phyloP scores from a whole-genome alignment of 2,797 vertebrate genomes.

The Champsocephalus esox region DNA sequence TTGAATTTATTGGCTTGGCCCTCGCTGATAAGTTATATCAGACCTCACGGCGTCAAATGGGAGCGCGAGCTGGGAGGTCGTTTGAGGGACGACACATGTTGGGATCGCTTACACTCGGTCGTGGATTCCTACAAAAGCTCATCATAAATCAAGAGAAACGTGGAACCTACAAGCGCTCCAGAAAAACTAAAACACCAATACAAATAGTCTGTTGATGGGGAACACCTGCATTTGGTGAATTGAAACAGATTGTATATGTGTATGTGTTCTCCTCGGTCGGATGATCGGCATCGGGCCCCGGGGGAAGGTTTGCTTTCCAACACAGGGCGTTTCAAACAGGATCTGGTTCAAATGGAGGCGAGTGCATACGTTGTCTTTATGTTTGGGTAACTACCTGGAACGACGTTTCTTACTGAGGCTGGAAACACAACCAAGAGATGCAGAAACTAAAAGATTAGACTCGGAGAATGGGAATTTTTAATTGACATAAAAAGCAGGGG shows the following conservation, averaged over 20 bases:
- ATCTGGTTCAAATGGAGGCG: constrained; percentile 47
- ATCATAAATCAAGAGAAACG: constrained; percentile 46
- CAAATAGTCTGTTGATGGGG: constrained; percentile 64
- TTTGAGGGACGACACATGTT: constrained; percentile 26
- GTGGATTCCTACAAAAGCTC: constrained; percentile 40
- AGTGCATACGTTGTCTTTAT: constrained; percentile 38
- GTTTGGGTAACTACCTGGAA: constrained; percentile 55
- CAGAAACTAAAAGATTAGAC: constrained; percentile 48
- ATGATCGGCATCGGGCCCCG: constrained; percentile 33
- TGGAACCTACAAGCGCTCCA: constrained; percentile 33
- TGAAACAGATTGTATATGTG: constrained; percentile 53
- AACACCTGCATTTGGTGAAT: constrained; percentile 60
- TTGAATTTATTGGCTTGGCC: constrained; percentile 43
- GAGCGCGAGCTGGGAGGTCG: constrained; percentile 40
- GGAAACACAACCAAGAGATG: constrained; percentile 55
- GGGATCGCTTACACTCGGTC: constrained; percentile 30
- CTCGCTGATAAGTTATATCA: constrained; percentile 34
- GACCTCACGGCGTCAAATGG: constrained; percentile 34
- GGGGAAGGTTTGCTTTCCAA: constrained; percentile 53
- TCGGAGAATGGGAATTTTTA: constrained; percentile 23
- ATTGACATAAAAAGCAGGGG: constrained; percentile 17
- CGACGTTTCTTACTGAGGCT: constrained; percentile 24
- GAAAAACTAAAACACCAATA: constrained; percentile 42
- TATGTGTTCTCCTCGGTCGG: constrained; percentile 32
- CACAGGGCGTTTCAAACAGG: constrained; percentile 45